A percentile compares a stretch with the other conserved stretches of the same genome.
These are phyloP conservation scores for Lasioglossum leucozonium DNA, from an alignment of 2,888 invertebrate genomes.

Conservation along the genomic window DNA sequence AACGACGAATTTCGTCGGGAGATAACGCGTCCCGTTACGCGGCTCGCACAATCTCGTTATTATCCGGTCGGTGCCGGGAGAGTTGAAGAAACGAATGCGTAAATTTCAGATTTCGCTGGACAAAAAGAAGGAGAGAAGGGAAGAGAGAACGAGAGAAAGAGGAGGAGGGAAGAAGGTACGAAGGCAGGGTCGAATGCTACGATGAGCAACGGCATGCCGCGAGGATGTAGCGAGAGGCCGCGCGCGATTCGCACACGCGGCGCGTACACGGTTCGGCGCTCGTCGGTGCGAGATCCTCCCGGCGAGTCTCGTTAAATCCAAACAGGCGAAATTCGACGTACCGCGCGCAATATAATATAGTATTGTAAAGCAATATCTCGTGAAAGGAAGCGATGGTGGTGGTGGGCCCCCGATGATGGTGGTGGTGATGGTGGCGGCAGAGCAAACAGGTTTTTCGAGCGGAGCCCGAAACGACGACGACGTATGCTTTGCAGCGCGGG, in stretches of 20 bases:
- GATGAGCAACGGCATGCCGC: slow-evolving; percentile 25
- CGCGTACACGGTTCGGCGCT: slow-evolving; percentile 26
- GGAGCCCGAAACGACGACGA: slow-evolving; percentile 66
- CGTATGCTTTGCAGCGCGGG: slow-evolving; percentile 69
- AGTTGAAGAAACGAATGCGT: slow-evolving; percentile 9
- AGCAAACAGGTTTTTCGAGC: slow-evolving; percentile 75
- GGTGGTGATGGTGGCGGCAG: slow-evolving; percentile 62
- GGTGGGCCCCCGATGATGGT: slow-evolving; percentile 50
- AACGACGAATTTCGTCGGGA: slow-evolving; percentile 24
- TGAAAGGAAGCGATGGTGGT: slow-evolving; percentile 69
- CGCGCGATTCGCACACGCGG: slow-evolving; percentile 30
- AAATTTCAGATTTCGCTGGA: background rate
- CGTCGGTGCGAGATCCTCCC: slow-evolving; percentile 45
- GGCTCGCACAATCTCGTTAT: slow-evolving; percentile 21
- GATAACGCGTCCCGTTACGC: slow-evolving; percentile 18
- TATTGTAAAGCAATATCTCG: slow-evolving; percentile 74
- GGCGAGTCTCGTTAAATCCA: slow-evolving; percentile 72
- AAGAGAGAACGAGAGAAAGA: background rate
- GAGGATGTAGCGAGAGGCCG: slow-evolving; percentile 16
- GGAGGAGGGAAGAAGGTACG: background rate
- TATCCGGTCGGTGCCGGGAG: slow-evolving; percentile 4
- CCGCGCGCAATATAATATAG: slow-evolving; percentile 75
- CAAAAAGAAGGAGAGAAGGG: background rate
- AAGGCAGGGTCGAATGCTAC: slow-evolving; percentile 14
- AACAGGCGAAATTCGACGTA: slow-evolving; percentile 75